These are phyloP conservation scores for Halictus rubicundus DNA, from an alignment of 1,140 invertebrate genomes.

Conservation along the genomic window DNA sequence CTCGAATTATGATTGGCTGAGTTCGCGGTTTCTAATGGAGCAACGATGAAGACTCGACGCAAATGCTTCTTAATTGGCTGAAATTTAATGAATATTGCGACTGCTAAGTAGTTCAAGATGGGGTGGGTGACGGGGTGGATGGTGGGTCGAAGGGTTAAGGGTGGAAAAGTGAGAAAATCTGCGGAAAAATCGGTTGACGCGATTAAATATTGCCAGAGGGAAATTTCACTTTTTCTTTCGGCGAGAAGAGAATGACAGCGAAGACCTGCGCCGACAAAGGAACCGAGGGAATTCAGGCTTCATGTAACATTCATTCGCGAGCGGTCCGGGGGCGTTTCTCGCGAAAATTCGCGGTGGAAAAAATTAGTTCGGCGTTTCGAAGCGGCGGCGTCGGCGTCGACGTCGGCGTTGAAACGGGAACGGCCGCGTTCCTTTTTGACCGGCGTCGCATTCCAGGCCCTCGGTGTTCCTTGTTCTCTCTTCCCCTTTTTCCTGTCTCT, in stretches of 20 bases:
- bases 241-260: background rate
- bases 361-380: constrained; percentile 16
- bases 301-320: constrained; percentile 58
- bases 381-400: background rate
- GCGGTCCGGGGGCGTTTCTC: constrained; percentile 40
- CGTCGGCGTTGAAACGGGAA: background rate
- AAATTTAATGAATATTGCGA: too few species aligned
- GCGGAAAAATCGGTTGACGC: constrained; percentile 25
- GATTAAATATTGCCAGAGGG: background rate
- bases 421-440: background rate
- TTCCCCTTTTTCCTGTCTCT: too few species aligned
- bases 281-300: constrained; percentile 8
- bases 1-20: too few species aligned
- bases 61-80: too few species aligned
- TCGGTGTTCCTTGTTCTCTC: background rate
- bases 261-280: background rate
- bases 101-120: too few species aligned
- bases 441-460: background rate
- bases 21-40: too few species aligned
- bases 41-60: too few species aligned
- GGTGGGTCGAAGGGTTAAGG: too few species aligned
- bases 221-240: background rate
- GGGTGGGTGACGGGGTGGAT: too few species aligned
- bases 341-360: constrained; percentile 45
- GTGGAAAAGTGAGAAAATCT: background rate